Evolutionary conservation across 2,113 vertebrate genomes (phyloP).

Genomic region (Burhinus oedicnemus): DNA sequence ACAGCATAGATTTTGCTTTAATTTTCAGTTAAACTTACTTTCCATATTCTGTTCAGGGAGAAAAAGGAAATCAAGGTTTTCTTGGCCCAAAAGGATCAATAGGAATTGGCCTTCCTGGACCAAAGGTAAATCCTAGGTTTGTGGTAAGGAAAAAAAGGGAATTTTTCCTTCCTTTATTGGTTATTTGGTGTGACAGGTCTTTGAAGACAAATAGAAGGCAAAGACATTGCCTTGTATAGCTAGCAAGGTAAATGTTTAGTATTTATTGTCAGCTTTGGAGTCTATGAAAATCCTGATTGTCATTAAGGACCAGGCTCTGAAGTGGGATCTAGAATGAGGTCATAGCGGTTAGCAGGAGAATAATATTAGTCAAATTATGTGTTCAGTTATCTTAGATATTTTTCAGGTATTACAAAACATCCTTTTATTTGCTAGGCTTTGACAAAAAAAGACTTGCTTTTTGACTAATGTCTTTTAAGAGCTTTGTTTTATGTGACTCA

Average conservation of each 20-base stretch:
- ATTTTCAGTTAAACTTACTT: background rate
- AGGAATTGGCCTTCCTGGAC: conserved; percentile 79
- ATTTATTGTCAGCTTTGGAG: background rate
- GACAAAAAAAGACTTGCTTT: background rate
- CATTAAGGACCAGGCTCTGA: background rate
- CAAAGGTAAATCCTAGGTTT: conserved; percentile 78
- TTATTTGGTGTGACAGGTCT: background rate
- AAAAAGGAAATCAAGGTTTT: conserved; percentile 81
- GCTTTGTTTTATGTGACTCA: background rate
- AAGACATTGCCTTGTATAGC: background rate
- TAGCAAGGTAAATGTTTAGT: background rate
- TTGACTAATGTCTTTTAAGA: background rate
- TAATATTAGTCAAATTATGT: background rate
- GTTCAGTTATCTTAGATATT: background rate
- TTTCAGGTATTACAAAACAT: background rate
- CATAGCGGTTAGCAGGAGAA: background rate
- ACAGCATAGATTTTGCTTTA: background rate
- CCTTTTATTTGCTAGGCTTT: background rate
- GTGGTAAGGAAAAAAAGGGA: background rate
- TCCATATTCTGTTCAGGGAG: conserved; percentile 74
- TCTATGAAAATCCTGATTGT: background rate
- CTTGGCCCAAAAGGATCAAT: conserved; percentile 78
- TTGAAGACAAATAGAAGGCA: background rate
- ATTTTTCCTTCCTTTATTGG: background rate
- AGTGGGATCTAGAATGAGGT: background rate